Base-by-base conservation (phyloP, 2,888 invertebrate genomes). In the Cybosia mesomella region DNA sequence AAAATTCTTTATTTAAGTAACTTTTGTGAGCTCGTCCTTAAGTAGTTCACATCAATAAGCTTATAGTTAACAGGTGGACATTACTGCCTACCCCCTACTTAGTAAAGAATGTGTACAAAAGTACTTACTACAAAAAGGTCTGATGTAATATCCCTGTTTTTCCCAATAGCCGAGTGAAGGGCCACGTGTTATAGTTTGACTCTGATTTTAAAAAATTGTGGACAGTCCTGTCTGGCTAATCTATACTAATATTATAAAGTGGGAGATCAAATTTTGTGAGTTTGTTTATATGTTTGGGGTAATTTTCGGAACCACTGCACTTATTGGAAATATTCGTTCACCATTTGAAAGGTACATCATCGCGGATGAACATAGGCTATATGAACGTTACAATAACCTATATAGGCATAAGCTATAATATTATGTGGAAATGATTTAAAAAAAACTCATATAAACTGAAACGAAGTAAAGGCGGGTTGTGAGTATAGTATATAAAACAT, bases 121-220 rank as follows among this genome's bases (percentile, higher is more conserved):
- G 39, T 64, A 64, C 59, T 70, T 70, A 70, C n/a, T 10, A 28
- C 43, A 60, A 58, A 65, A 54, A 55, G 49, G 58, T 22, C 36
- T 54, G 69, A 66, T 58, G 36, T 32, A 58, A 34, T 7, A 13
- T 49, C 54, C 34, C 66, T 67, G 66, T 34, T 49, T 34, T n/a
- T 64, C 32, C 60, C 60, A 24, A 43, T 18, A 43, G 2, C 18
- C 36, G 10, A 58, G 63, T 53, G 70, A 70, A 64, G 18, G 32
- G 55, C 67, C 67, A 70, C 67, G 70, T 70, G 70, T 53, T 59
- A 24, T 63, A 63, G 15, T 11, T 24, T 55, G 43, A 49, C 59
- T 18, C 21, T 39, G 24, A 66, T 63, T 66, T 59, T 5, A 8
- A 11, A 11, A 63, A 21, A 66, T 15, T n/a, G 24, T 10, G 58